A percentile compares a stretch with the other conserved stretches of the same genome.
Evolutionary conservation across 2,113 vertebrate genomes (phyloP).

Genomic region (Bos javanicus): DNA sequence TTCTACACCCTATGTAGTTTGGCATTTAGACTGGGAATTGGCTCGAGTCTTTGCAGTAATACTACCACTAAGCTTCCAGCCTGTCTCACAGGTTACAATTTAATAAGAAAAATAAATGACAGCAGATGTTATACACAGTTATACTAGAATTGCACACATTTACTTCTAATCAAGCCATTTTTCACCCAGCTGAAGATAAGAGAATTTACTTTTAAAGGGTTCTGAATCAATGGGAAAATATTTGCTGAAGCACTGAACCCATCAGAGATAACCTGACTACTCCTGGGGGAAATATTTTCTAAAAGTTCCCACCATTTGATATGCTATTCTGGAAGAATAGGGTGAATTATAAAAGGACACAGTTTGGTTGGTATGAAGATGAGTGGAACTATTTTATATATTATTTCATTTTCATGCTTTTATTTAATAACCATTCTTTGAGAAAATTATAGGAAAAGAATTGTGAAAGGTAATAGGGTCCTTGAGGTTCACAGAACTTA

Average conservation of each 20-base stretch:
- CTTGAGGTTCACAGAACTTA: not conserved
- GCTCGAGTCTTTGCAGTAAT: not conserved
- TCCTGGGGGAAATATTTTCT: not conserved
- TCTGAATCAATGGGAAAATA: constrained; percentile 61
- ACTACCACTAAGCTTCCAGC: constrained; percentile 46
- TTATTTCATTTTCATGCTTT: not conserved
- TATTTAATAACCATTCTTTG: constrained; percentile 13
- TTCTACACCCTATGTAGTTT: not conserved
- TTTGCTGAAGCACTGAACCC: constrained; percentile 44
- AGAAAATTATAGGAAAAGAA: not conserved
- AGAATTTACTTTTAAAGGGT: constrained; percentile 39
- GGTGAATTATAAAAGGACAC: not conserved
- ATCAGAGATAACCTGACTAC: constrained; percentile 45
- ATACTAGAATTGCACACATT: constrained; percentile 44
- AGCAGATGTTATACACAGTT: constrained; percentile 63
- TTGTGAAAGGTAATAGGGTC: not conserved
- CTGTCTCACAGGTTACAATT: constrained; percentile 62
- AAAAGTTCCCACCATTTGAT: constrained; percentile 27
- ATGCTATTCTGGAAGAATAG: not conserved
- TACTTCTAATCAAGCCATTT: constrained; percentile 63
- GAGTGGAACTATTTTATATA: not conserved
- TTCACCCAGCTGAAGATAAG: constrained; percentile 49
- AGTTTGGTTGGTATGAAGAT: not conserved
- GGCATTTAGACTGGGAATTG: constrained; percentile 18
- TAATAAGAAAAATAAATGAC: constrained; percentile 70